Evolutionary conservation across 2,888 invertebrate species (phyloP).

Genomic region (Dusona sp.): DNA sequence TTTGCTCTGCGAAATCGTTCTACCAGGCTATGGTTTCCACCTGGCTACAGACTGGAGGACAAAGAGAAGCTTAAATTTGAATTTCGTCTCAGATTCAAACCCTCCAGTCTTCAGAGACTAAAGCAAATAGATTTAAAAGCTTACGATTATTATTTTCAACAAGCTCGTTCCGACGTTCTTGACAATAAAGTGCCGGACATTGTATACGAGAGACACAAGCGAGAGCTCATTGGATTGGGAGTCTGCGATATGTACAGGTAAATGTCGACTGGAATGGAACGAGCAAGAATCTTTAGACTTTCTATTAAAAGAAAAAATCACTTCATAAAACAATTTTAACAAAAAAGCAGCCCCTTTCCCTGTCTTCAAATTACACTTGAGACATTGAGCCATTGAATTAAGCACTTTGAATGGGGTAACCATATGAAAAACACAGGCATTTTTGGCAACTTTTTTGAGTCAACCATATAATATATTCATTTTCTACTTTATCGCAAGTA

Average conservation of each 20-base stretch:
- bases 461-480: too few species aligned
- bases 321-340: not conserved
- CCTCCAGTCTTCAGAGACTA: conserved; percentile 88
- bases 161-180: conserved; percentile 93
- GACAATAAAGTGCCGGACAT: conserved; percentile 92
- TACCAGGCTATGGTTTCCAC: conserved; percentile 89
- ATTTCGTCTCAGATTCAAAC: conserved; percentile 93
- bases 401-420: not conserved
- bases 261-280: not conserved
- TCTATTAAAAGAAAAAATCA: not conserved
- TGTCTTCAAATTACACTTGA: not conserved
- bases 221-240: conserved; percentile 93
- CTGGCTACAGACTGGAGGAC: conserved; percentile 86
- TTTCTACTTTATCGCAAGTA: too few species aligned
- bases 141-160: conserved; percentile 94
- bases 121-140: conserved; percentile 90
- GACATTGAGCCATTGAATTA: not conserved
- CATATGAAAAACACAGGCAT: too few species aligned
- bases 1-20: conserved; percentile 90
- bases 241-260: conserved; percentile 93
- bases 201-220: conserved; percentile 91
- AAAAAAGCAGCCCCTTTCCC: too few species aligned
- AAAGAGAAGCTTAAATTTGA: conserved; percentile 87
- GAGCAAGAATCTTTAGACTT: not conserved
- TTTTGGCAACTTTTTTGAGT: too few species aligned